A percentile compares a stretch with the other conserved stretches of the same genome.
phyloP scores from a whole-genome alignment of 1,140 invertebrate species.

The Drosophila sechellia region DNA sequence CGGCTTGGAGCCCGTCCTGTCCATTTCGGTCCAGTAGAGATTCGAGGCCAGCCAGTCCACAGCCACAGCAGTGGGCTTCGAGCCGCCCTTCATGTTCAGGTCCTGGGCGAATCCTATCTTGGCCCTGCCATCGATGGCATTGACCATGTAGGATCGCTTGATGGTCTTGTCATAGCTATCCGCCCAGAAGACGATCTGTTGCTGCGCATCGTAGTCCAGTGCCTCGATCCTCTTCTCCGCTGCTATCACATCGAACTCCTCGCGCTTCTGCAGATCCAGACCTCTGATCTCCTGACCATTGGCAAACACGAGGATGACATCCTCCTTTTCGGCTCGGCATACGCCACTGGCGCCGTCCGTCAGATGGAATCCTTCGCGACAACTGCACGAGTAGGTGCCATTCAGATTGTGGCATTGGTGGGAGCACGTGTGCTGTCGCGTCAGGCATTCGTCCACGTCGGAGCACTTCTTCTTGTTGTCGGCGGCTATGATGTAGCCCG shows the following conservation, averaged over 20 bases:
- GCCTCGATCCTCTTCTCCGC: slow-evolving; percentile 94
- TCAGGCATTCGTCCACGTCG: slow-evolving; percentile 96
- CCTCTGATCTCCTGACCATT: slow-evolving; percentile 95
- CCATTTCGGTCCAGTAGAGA: slow-evolving; percentile 97
- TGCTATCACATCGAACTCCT: slow-evolving; percentile 90
- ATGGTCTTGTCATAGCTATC: slow-evolving; percentile 95
- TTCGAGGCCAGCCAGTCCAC: slow-evolving; percentile 97
- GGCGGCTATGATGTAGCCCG: slow-evolving; percentile 92
- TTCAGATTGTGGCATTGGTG: slow-evolving; percentile 97
- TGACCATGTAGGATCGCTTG: slow-evolving; percentile 95
- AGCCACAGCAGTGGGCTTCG: slow-evolving; percentile 93
- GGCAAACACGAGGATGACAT: slow-evolving; percentile 89
- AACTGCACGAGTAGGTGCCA: slow-evolving; percentile 95
- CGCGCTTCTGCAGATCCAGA: slow-evolving; percentile 88
- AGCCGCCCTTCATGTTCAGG: slow-evolving; percentile 91
- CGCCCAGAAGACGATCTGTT: slow-evolving; percentile 96
- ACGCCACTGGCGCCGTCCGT: slow-evolving; percentile 92
- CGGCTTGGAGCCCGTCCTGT: slow-evolving; percentile 89
- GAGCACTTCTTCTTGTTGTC: slow-evolving; percentile 91
- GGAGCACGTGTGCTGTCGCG: slow-evolving; percentile 93
- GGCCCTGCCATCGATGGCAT: slow-evolving; percentile 89
- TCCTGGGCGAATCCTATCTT: slow-evolving; percentile 95
- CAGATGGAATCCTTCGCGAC: slow-evolving; percentile 92
- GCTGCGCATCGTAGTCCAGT: slow-evolving; percentile 93
- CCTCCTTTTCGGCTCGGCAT: slow-evolving; percentile 89